A percentile compares a stretch with the other conserved stretches of the same genome.
These are phyloP conservation scores for Dipodomys spectabilis DNA, from an alignment of 2,113 vertebrate species.

Conservation along the genomic window DNA sequence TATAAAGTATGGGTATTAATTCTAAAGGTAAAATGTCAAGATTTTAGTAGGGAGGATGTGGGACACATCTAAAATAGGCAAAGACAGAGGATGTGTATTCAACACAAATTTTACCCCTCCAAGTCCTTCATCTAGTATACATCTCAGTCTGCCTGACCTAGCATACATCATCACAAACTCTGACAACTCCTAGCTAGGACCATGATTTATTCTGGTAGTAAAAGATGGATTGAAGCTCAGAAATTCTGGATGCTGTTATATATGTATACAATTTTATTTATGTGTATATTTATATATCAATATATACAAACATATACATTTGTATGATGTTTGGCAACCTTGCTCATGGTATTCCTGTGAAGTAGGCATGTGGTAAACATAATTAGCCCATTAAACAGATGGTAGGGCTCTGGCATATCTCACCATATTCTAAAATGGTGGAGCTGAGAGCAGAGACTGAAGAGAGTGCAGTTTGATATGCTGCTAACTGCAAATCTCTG, in stretches of 20 bases:
- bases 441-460: constrained; percentile 74
- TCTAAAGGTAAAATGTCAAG: constrained; percentile 46
- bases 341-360: constrained; percentile 77
- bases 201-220: constrained; percentile 24
- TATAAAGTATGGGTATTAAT: constrained; percentile 15
- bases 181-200: background rate
- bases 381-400: constrained; percentile 84
- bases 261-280: constrained; percentile 80
- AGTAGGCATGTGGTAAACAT: constrained; percentile 82
- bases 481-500: constrained; percentile 77
- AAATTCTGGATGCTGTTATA: constrained; percentile 68
- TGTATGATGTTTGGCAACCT: constrained; percentile 81
- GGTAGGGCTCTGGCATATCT: constrained; percentile 81
- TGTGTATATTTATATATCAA: constrained; percentile 79
- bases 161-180: background rate
- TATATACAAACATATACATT: constrained; percentile 83
- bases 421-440: constrained; percentile 81
- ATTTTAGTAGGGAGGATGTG: constrained; percentile 40
- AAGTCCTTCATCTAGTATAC: background rate
- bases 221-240: constrained; percentile 46
- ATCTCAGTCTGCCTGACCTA: background rate
- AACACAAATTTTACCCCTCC: constrained; percentile 20
- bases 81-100: background rate
- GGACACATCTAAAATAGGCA: constrained; percentile 14
- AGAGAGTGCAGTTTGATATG: constrained; percentile 65